phyloP scores from a whole-genome alignment of 2,888 invertebrate genomes.

The Sylvicola cinctus region DNA sequence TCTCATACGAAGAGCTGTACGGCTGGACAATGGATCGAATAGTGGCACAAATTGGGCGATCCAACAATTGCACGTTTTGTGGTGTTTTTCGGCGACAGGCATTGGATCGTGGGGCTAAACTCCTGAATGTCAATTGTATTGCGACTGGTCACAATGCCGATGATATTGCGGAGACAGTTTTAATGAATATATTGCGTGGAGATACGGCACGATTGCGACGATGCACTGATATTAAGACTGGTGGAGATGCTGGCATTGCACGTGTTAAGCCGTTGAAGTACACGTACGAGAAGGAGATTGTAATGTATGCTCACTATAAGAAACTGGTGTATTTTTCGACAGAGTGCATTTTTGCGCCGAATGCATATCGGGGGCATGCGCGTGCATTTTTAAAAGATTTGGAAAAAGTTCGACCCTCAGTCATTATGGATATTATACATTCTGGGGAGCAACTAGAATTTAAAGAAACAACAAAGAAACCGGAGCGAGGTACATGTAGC shows the following conservation, averaged over 20 bases:
- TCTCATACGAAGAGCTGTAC: conserved; percentile 93
- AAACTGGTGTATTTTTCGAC: conserved; percentile 95
- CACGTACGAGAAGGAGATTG: conserved; percentile 97
- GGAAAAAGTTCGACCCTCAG: conserved; percentile 77
- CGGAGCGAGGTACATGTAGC: conserved; percentile 55
- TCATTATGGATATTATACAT: conserved; percentile 84
- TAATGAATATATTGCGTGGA: conserved; percentile 94
- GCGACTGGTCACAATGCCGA: conserved; percentile 95
- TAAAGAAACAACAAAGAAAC: conserved; percentile 63
- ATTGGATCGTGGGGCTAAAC: conserved; percentile 78
- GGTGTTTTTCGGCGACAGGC: conserved; percentile 93
- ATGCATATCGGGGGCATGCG: conserved; percentile 89
- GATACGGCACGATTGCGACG: conserved; percentile 84
- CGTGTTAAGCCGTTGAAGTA: conserved; percentile 93
- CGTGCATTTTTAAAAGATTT: conserved; percentile 81
- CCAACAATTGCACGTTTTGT: conserved; percentile 94
- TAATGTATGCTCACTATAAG: conserved; percentile 96
- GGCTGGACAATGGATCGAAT: conserved; percentile 99
- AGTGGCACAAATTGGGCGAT: conserved; percentile 62
- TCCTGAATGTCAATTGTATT: conserved; percentile 76
- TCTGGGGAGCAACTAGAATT: conserved; percentile 79
- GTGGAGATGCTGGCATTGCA: conserved; percentile 57
- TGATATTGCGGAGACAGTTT: conserved; percentile 94
- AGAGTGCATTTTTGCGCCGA: conserved; percentile 95
- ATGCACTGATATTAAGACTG: conserved; percentile 74